phyloP scores from a whole-genome alignment of 2,888 invertebrate species.

The Torymus auratus region DNA sequence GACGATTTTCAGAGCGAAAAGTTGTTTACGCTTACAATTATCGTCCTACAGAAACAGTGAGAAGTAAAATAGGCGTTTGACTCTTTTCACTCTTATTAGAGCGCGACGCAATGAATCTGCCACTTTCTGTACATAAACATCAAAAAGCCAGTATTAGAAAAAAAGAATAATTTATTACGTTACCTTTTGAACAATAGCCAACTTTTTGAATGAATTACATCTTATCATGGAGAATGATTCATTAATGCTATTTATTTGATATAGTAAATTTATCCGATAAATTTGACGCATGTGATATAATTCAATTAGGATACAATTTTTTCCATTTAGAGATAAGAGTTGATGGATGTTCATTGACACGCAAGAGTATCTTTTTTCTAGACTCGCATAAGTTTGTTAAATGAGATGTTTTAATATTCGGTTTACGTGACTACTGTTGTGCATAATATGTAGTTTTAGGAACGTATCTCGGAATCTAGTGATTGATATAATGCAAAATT shows the following conservation, averaged over 20 bases:
- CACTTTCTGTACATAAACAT: background rate
- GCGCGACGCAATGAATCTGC: conserved; percentile 16
- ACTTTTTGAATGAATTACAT: too few relatives aligned
- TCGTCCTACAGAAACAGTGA: background rate
- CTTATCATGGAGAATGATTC: too few relatives aligned
- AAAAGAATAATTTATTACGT: too few relatives aligned
- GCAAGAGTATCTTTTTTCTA: background rate
- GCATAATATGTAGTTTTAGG: too few relatives aligned
- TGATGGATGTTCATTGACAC: conserved; percentile 5
- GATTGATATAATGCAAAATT: too few relatives aligned
- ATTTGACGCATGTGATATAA: background rate
- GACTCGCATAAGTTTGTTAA: background rate
- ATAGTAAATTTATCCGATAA: too few relatives aligned
- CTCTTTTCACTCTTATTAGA: conserved; percentile 26
- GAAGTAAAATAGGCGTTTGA: conserved; percentile 7
- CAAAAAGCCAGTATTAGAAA: too few relatives aligned
- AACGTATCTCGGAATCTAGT: too few relatives aligned
- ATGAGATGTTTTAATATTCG: too few relatives aligned
- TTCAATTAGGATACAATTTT: background rate
- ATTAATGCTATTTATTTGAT: too few relatives aligned
- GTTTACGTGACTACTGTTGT: too few relatives aligned
- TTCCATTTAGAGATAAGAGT: background rate
- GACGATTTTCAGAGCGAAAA: background rate
- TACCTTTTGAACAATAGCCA: too few relatives aligned
- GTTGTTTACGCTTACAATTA: conserved; percentile 12